phyloP scores from a whole-genome alignment of 2,797 vertebrate genomes.

The Tapirus indicus region DNA sequence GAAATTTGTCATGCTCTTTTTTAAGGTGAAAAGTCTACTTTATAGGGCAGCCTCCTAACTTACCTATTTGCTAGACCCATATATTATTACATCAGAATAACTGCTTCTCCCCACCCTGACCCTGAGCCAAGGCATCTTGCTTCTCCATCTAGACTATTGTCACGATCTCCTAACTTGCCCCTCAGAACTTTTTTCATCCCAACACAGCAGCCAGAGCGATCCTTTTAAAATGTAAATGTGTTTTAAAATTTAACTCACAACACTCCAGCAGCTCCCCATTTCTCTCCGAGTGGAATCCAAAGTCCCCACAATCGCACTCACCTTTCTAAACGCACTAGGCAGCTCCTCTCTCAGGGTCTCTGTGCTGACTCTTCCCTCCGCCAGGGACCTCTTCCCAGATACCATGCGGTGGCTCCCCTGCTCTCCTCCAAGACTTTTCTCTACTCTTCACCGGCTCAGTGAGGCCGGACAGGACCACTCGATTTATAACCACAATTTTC shows the following conservation, averaged over 20 bases:
- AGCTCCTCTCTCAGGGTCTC: too few species aligned
- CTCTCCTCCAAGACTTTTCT: background rate
- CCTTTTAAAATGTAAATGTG: background rate
- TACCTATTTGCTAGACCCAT: background rate
- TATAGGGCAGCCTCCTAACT: background rate
- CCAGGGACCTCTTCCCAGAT: too few species aligned
- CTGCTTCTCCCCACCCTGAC: background rate
- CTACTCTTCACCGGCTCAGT: background rate
- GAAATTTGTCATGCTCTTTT: background rate
- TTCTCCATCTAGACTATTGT: background rate
- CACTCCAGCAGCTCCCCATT: background rate
- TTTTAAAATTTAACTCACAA: background rate
- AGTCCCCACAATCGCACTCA: background rate
- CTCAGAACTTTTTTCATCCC: background rate
- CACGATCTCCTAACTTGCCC: background rate
- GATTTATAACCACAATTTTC: fast-evolving
- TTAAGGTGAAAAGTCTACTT: too few species aligned
- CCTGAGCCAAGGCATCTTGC: background rate
- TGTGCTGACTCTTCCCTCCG: too few species aligned
- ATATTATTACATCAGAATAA: background rate
- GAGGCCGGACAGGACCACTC: background rate
- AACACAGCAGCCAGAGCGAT: background rate
- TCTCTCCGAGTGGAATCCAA: background rate
- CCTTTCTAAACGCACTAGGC: background rate
- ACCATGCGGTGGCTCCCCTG: background rate